phyloP scores from a whole-genome alignment of 2,888 invertebrate genomes.

The Cylloceria caligata region DNA sequence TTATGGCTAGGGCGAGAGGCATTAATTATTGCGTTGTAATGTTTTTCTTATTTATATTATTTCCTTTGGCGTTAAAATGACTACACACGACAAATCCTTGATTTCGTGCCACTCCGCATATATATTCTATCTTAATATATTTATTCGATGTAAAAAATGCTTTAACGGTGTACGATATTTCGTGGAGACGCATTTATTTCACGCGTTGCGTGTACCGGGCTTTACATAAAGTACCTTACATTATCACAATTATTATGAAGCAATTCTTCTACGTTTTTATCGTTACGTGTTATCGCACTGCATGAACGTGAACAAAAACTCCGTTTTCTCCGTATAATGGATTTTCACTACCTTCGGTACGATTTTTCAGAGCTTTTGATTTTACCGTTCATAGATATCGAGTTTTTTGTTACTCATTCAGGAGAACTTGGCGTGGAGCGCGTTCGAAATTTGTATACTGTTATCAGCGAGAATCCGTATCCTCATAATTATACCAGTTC shows the following conservation, averaged over 20 bases:
- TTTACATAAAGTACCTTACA: slow-evolving; percentile 82
- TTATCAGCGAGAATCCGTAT: slow-evolving; percentile 47
- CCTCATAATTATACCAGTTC: slow-evolving; percentile 58
- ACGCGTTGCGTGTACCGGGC: slow-evolving; percentile 78
- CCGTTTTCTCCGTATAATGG: slow-evolving; percentile 18
- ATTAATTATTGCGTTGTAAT: too few relatives aligned
- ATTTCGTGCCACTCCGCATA: slow-evolving; percentile 69
- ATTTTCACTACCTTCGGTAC: not conserved
- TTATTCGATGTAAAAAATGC: slow-evolving; percentile 82
- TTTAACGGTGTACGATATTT: slow-evolving; percentile 81
- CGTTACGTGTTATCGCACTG: slow-evolving; percentile 58
- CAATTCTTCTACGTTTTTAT: slow-evolving; percentile 42
- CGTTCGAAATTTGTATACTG: slow-evolving; percentile 49
- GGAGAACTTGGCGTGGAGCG: slow-evolving; percentile 32
- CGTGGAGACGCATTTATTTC: slow-evolving; percentile 77
- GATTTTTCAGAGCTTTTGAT: slow-evolving; percentile 5
- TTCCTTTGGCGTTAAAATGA: not conserved
- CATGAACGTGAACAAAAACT: slow-evolving; percentile 43
- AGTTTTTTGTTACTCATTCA: slow-evolving; percentile 49
- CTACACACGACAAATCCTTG: slow-evolving; percentile 53
- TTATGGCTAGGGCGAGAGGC: too few relatives aligned
- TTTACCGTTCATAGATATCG: slow-evolving; percentile 15
- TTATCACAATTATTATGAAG: slow-evolving; percentile 66
- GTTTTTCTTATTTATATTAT: not conserved
- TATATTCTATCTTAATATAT: slow-evolving; percentile 82